Base-by-base conservation (phyloP, 2,888 invertebrate species). In the Spodoptera littoralis region DNA sequence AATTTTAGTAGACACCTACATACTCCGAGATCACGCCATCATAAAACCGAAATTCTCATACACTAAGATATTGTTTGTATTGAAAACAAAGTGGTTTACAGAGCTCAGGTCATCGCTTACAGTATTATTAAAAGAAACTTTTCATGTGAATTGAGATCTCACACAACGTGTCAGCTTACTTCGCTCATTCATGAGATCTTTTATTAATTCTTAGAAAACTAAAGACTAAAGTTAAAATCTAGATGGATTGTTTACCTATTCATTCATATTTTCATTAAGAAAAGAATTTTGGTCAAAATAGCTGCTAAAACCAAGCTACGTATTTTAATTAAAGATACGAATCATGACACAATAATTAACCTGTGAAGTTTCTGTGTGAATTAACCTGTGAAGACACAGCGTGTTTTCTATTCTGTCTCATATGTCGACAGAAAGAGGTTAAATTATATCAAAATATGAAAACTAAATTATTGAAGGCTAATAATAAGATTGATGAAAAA, bases 81-180 rank as follows among this genome's bases (percentile, higher is more conserved):
- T 71, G 12, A 69, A 61, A 53, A 65, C 60, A 62, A 60, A 77
- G 74, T 79, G 71, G 24, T 66, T 70, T 48, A 27, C 63, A 51
- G 4, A 49, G 18, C 58, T n/a, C 48, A 6, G 41, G 22, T 43
- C 52, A 60, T 59, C 44, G 47, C 52, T 61, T 48, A 74, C 11
- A 46, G n/a, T 61, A 64, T 74, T 74, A 66, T 65, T 52, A 51
- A 41, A 54, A 50, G 51, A 57, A 78, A 18, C 42, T 59, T 61
- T 64, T 65, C 41, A 52, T 60, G 51, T 13, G 45, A 62, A 76
- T 65, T 52, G 63, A 67, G 66, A 68, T 76, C 48, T 65, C 12
- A 47, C 57, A 30, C 47, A 50, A 75, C n/a, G 36, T n/a, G 4
- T 55, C 41, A 36, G 50, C 53, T 70, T 57, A 70, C 50, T 48